Base-by-base conservation (phyloP, 2,888 invertebrate species). In the Silvanus unidentatus region DNA sequence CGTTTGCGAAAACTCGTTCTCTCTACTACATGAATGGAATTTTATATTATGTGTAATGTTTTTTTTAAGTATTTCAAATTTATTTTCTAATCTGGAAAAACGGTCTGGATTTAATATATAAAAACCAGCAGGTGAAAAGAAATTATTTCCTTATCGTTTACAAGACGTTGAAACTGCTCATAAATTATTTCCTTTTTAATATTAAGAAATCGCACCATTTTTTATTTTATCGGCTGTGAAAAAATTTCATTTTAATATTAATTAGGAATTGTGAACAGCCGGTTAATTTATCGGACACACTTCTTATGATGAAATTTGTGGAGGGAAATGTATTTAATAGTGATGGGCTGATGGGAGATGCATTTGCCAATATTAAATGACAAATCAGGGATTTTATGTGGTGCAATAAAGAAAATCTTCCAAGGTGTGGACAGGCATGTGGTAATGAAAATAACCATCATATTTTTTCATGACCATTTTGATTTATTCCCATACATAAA, bases 1-100 rank as follows among this genome's bases (percentile, higher is more conserved):
- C 66, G 58, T 66, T 66, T 66, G 58, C 59, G 57, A 56, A 53
- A 37, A 55, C 54, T 54, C 55, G 57, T 58, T 58, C 46, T 39
- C 6, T 12, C 43, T 42, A 46, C 52, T 53, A 54, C 62, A 59
- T 53, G 62, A 57, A 57, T 53, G 49, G 63, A 65, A 63, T 63
- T 59, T 58, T 54, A 54, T 59, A 61, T 60, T 42, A 48, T 50
- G 52, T 53, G 52, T 54, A 50, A 52, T 51, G 51, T 57, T 55
- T 58, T 55, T 10, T 52, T 52, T 44, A 57, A 48, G 58, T 53
- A 53, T 56, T 52, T 47, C 13, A 49, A 51, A 56, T 53, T 55
- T 53, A 53, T 56, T 49, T 45, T 36, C 35, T 42, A 16, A 34
- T 38, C 29, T 40, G 5, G 28, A 28, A n/a, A 22, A 22, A 22